Base-by-base conservation (phyloP, 1,140 invertebrate genomes). In the Caenorhabditis latens region DNA sequence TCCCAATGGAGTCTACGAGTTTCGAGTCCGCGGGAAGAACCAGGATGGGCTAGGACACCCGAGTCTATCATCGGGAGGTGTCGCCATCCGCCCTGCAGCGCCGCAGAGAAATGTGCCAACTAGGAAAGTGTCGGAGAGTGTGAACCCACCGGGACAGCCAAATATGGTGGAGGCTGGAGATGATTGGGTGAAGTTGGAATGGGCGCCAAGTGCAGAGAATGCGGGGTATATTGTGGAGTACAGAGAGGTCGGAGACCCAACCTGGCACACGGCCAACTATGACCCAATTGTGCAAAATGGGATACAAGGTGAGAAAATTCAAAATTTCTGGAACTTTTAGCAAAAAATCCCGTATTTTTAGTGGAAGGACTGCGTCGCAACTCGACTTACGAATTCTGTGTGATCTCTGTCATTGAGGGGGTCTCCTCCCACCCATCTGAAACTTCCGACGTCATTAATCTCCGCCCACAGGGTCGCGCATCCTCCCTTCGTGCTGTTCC, bases 1-100 rank as follows among this genome's bases (percentile, higher is more conserved):
- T 0, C 92, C 92, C 24, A 91, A 93, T 61, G 91, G 90, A 53
- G 90, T 92, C 32, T 92, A 92, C 75, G 91, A 92, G 79, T 92
- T 92, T 85, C 86, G 92, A 32, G 89, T 92, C 7, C 71, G 91
- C 24, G 90, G 89, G 50, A 67, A 86, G 79, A 92, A 93, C 84
- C 53, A 85, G 13, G 89, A 92, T 42, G 91, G 92, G 16, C 53
- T 92, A 4, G 92, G 91, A 43, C 87, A 53, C 21, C 90, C 90
- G 16, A 91, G 91, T 87, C 61, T 90, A 9, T 57, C 55, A 5
- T 57, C 90, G 7, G 91, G 91, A 40, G 91, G 90, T 24, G 71
- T 79, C 7, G 71, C 71, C 19, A 79, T 79, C 53, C 71, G 71
- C 7, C 71, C 71, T 13, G 71, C 71, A 7, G 86, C 86, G 7